These are phyloP conservation scores for Bombyx mori DNA, from an alignment of 1,140 invertebrate genomes.

Conservation along the genomic window ASM3026992v2 NC_085127.1:2720501-2721000, in stretches of 20 bases:
- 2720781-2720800: conserved; percentile 12
- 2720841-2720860: conserved; percentile 36
- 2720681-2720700: conserved; percentile 27
- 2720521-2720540: conserved; percentile 12
- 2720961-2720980: too few species aligned
- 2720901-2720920: too few species aligned
- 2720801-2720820: conserved; percentile 27
- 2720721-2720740: conserved; percentile 2
- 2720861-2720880: conserved; percentile 22
- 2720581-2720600: conserved; percentile 16
- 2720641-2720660: conserved; percentile 53
- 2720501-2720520: conserved; percentile 5
- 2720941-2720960: too few species aligned
- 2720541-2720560: conserved; percentile 12
- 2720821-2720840: conserved; percentile 21
- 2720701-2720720: conserved; percentile 31
- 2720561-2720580: conserved; percentile 10
- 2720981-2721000: too few species aligned
- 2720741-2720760: neutral
- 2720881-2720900: neutral
- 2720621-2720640: conserved; percentile 36
- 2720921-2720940: too few species aligned
- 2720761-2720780: conserved; percentile 6
- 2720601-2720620: conserved; percentile 34
- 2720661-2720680: conserved; percentile 43